These are phyloP conservation scores for Tetramorium bicarinatum DNA, from an alignment of 2,888 invertebrate species.

Conservation along the genomic window DNA sequence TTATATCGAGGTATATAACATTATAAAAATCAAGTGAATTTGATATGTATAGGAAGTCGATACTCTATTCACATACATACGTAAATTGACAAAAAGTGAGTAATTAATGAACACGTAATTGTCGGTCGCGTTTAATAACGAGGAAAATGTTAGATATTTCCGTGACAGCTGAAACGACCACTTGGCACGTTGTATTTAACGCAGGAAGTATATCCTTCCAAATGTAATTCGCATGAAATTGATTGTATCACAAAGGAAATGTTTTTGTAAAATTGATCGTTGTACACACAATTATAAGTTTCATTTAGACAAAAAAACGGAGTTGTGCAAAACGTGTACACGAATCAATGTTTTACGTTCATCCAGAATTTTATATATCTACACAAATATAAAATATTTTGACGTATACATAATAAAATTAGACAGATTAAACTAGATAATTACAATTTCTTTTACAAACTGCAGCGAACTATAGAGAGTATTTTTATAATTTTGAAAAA, in stretches of 20 bases:
- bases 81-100: background rate
- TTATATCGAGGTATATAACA: background rate
- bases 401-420: background rate
- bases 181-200: background rate
- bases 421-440: background rate
- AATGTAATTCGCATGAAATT: slow-evolving; percentile 15
- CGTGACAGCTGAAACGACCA: background rate
- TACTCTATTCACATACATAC: background rate
- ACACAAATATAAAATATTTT: slow-evolving; percentile 2
- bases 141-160: slow-evolving; percentile 10
- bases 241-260: background rate
- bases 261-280: slow-evolving; percentile 8
- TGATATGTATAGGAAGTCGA: background rate
- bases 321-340: background rate
- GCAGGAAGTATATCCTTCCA: background rate
- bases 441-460: background rate
- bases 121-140: background rate
- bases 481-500: background rate
- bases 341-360: background rate
- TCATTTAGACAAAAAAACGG: background rate
- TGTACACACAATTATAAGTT: background rate
- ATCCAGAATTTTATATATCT: background rate
- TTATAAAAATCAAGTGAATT: background rate
- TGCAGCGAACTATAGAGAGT: background rate
- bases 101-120: background rate